Evolutionary conservation across 1,140 invertebrate species (phyloP).

Genomic region (Nilaparvata lugens): DNA sequence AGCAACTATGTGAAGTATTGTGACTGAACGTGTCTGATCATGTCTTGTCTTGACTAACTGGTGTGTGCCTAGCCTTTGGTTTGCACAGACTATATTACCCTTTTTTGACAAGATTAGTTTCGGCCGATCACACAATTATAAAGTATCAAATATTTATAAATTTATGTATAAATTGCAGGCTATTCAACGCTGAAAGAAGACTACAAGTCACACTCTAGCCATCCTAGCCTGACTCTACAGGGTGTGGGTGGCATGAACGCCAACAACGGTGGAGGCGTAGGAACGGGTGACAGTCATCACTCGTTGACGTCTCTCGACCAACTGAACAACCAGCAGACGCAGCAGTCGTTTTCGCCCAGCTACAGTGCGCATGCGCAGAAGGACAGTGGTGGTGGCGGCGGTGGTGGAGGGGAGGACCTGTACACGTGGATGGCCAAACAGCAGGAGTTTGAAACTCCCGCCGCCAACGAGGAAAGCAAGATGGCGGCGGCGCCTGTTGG

Average conservation of each 20-base stretch:
- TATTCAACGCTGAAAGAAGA: conserved; percentile 67
- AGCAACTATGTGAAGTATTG: too few relatives aligned
- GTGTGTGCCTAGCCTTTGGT: too few relatives aligned
- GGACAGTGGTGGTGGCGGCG: conserved; percentile 17
- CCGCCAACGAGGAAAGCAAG: conserved; percentile 12
- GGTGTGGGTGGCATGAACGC: background rate
- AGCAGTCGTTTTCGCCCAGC: conserved; percentile 20
- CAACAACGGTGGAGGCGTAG: conserved; percentile 30
- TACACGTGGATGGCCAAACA: conserved; percentile 95
- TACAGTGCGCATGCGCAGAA: conserved; percentile 1
- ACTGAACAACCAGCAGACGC: too few relatives aligned
- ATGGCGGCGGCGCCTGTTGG: background rate
- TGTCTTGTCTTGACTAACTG: too few relatives aligned
- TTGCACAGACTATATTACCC: too few relatives aligned
- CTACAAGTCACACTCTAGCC: conserved; percentile 33
- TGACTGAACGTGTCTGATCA: too few relatives aligned
- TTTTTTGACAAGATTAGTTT: too few relatives aligned
- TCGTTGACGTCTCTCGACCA: conserved; percentile 38
- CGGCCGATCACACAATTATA: too few relatives aligned
- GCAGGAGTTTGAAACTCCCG: conserved; percentile 52
- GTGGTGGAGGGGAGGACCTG: conserved; percentile 63
- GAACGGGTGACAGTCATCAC: conserved; percentile 38
- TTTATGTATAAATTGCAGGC: conserved; percentile 41
- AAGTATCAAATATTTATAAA: too few relatives aligned
- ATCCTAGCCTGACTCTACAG: conserved; percentile 46